A percentile compares a stretch with the other conserved stretches of the same genome.
phyloP scores from a whole-genome alignment of 2,113 vertebrate genomes.

The Limnothrissa miodon region DNA sequence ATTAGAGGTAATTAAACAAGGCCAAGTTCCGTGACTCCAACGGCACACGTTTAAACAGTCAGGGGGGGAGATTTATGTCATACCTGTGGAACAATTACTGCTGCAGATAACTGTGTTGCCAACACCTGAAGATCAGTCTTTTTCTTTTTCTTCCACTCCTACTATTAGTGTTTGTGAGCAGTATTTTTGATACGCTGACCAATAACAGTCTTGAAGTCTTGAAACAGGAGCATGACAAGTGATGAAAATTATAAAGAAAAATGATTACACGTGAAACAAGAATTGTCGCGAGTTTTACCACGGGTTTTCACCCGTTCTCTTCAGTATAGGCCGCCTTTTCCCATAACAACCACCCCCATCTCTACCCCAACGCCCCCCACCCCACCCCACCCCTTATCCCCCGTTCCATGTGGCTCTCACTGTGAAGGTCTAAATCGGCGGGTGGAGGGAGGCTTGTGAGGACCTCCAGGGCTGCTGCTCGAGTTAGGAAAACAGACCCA shows the following conservation, averaged over 20 bases:
- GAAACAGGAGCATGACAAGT: too few relatives aligned
- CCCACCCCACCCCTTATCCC: background rate
- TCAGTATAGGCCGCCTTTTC: background rate
- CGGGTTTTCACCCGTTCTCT: background rate
- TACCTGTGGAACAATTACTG: background rate
- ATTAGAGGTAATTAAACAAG: slow-evolving; percentile 59
- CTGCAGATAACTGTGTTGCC: background rate
- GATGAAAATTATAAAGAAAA: background rate
- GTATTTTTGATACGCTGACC: background rate
- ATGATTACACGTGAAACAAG: background rate
- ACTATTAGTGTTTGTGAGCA: background rate
- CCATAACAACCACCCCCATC: background rate
- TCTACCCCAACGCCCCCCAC: background rate
- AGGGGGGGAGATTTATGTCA: background rate
- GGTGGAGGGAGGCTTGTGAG: background rate
- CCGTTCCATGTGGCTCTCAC: background rate
- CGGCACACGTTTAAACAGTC: slow-evolving; percentile 24
- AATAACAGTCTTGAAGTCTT: background rate
- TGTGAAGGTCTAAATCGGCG: background rate
- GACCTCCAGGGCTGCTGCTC: slow-evolving; percentile 39
- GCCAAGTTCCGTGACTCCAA: slow-evolving; percentile 29
- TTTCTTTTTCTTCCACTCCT: background rate
- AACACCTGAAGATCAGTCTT: background rate
- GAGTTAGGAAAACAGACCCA: slow-evolving; percentile 25
- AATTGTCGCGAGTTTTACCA: background rate